These are phyloP conservation scores for Salvator merianae DNA, from an alignment of 2,113 vertebrate genomes.

Conservation along the genomic window DNA sequence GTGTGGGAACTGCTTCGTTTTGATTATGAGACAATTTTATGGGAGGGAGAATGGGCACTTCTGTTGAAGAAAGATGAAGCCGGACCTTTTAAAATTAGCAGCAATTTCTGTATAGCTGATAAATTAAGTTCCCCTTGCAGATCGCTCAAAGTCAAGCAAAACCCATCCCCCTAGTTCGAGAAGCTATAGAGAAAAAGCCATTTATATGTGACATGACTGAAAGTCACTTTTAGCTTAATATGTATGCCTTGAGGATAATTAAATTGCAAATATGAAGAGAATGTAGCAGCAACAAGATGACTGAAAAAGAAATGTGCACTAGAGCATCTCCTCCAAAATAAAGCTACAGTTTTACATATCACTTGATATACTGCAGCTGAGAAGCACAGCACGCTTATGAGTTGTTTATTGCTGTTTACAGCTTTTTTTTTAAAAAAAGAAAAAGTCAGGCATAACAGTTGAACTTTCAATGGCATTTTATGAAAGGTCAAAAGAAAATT, in stretches of 20 bases:
- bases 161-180: slow-evolving; percentile 26
- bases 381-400: neutral
- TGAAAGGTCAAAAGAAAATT: neutral
- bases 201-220: neutral
- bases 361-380: neutral
- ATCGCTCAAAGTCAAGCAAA: slow-evolving; percentile 45
- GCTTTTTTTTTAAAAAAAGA: neutral
- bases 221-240: slow-evolving; percentile 13
- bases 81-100: slow-evolving; percentile 61
- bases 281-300: neutral
- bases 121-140: slow-evolving; percentile 45
- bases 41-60: slow-evolving; percentile 59
- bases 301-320: neutral
- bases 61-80: slow-evolving; percentile 65
- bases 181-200: slow-evolving; percentile 46
- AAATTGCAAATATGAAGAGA: neutral
- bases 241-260: neutral
- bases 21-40: slow-evolving; percentile 71
- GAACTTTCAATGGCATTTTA: neutral
- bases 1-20: slow-evolving; percentile 68
- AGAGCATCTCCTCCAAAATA: neutral
- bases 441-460: neutral
- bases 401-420: neutral
- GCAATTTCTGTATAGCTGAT: slow-evolving; percentile 55
- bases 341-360: neutral